A percentile compares a stretch with the other conserved stretches of the same genome.
Evolutionary conservation across 2,113 vertebrate genomes (phyloP).

Genomic region (Melanerpes aurifrons): DNA sequence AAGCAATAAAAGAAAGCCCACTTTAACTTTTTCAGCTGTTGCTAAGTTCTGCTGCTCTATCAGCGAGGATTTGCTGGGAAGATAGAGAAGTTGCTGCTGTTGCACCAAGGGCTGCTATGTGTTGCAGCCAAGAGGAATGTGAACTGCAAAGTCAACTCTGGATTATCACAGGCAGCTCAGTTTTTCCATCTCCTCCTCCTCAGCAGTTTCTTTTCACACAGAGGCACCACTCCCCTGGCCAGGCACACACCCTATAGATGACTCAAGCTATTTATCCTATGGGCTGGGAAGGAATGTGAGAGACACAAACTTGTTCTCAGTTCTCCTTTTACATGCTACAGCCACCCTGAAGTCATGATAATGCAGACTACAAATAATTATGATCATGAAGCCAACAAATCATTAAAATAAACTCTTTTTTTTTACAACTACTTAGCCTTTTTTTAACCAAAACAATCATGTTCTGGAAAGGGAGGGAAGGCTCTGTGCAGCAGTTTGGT

Average conservation of each 20-base stretch:
- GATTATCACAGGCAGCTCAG: neutral
- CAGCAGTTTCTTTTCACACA: constrained; percentile 12
- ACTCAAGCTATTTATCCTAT: constrained; percentile 47
- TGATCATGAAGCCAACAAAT: neutral
- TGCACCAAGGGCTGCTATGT: neutral
- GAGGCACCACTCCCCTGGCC: neutral
- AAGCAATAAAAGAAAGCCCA: neutral
- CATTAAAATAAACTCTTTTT: neutral
- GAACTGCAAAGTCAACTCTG: neutral
- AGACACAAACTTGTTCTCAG: neutral
- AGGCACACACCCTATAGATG: constrained; percentile 19
- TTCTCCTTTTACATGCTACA: constrained; percentile 3
- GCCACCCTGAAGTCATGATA: neutral
- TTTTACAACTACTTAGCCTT: neutral
- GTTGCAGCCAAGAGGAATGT: neutral
- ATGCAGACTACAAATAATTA: neutral
- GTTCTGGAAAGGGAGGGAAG: constrained; percentile 1
- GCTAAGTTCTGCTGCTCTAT: neutral
- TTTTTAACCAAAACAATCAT: neutral
- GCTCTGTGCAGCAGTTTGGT: neutral
- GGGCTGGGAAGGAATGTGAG: neutral
- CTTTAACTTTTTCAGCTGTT: neutral
- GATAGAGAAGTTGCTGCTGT: neutral
- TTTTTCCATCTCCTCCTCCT: neutral
- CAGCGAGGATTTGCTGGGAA: neutral